Evolutionary conservation across 1,140 invertebrate genomes (phyloP).

Genomic region (Drosophila takahashii): DNA sequence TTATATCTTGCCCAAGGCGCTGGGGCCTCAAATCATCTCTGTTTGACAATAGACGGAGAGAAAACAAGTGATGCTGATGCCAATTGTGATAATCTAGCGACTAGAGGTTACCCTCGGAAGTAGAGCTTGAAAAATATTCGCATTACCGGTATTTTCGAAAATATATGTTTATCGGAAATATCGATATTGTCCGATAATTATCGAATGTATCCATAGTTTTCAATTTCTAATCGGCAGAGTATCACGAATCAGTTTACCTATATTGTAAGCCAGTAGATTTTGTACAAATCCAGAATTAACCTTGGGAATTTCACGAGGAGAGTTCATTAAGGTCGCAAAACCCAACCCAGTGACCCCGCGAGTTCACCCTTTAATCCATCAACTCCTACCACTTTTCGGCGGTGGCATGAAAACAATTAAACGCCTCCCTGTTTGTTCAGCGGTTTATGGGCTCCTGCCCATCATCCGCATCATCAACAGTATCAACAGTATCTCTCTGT

Average conservation of each 20-base stretch:
- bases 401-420: conserved; percentile 24
- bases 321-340: not conserved
- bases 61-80: conserved; percentile 30
- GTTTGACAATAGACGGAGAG: conserved; percentile 23
- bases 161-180: too few relatives aligned
- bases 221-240: not conserved
- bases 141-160: too few relatives aligned
- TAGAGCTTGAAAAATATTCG: not conserved
- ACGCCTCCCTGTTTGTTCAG: conserved; percentile 16
- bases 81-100: conserved; percentile 7
- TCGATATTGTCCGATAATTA: too few relatives aligned
- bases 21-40: conserved; percentile 43
- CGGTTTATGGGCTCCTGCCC: conserved; percentile 20
- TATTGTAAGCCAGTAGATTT: not conserved
- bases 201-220: too few relatives aligned
- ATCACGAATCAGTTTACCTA: not conserved
- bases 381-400: not conserved
- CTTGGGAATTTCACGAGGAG: not conserved
- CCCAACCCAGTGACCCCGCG: not conserved
- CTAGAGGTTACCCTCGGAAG: conserved; percentile 20
- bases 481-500: conserved; percentile 8
- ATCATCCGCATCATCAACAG: conserved; percentile 5
- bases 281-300: too few relatives aligned
- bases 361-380: not conserved
- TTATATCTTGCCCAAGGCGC: conserved; percentile 54